A percentile compares a stretch with the other conserved stretches of the same genome.
phyloP scores from a whole-genome alignment of 1,140 invertebrate genomes.

The Nebria ingens region DNA sequence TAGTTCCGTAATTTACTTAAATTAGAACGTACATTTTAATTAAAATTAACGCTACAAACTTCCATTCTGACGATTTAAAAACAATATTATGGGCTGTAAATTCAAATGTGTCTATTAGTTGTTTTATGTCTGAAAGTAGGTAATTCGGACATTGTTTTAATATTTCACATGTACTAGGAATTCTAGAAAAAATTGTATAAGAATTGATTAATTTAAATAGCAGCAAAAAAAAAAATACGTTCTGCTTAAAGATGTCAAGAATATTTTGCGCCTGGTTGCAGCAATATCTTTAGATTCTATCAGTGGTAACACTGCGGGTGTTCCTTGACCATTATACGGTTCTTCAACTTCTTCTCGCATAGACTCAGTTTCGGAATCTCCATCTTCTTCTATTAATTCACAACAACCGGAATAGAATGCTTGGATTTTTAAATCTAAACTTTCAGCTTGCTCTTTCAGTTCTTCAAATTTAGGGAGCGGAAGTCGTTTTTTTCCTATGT shows the following conservation, averaged over 20 bases:
- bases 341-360: conserved; percentile 25
- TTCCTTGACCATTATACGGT: conserved; percentile 16
- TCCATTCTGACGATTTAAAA: conserved; percentile 46
- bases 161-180: background rate
- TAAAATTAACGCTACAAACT: conserved; percentile 40
- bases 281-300: conserved; percentile 45
- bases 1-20: background rate
- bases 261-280: conserved; percentile 43
- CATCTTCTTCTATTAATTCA: conserved; percentile 21
- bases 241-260: conserved; percentile 44
- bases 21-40: conserved; percentile 33
- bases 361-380: conserved; percentile 20
- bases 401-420: conserved; percentile 37
- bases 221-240: conserved; percentile 23
- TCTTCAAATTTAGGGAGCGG: conserved; percentile 45
- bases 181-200: conserved; percentile 61
- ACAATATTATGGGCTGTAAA: conserved; percentile 47
- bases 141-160: background rate
- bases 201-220: conserved; percentile 10
- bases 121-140: conserved; percentile 32
- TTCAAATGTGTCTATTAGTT: conserved; percentile 45
- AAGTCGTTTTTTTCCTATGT: conserved; percentile 34
- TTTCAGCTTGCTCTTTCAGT: conserved; percentile 44
- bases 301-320: conserved; percentile 37
- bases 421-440: conserved; percentile 43